These are phyloP conservation scores for Bungarus multicinctus DNA, from an alignment of 2,113 vertebrate species.

Conservation along the genomic window DNA sequence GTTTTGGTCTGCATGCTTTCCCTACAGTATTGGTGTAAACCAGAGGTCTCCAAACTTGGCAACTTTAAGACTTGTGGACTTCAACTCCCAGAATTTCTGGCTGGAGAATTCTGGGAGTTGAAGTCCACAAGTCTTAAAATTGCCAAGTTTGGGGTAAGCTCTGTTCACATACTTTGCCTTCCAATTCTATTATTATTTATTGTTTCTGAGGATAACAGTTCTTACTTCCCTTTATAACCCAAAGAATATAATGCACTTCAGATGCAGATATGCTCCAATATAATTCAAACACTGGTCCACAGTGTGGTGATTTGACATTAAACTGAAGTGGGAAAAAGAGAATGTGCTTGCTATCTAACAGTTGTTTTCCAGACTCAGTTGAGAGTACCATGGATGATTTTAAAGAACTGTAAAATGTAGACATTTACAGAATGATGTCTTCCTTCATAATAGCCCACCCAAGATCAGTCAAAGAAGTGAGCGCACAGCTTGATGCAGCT, in stretches of 20 bases:
- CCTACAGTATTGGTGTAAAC: not conserved
- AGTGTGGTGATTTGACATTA: not conserved
- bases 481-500: not conserved
- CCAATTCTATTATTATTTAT: not conserved
- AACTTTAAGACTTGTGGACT: no score
- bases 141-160: not conserved
- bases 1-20: not conserved
- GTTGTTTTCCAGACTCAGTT: not conserved
- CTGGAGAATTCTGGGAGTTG: no score
- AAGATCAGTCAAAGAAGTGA: not conserved
- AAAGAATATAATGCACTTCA: not conserved
- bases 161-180: not conserved
- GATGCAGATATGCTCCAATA: not conserved
- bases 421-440: not conserved
- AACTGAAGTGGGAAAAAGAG: not conserved
- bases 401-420: not conserved
- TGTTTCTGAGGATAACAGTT: not conserved
- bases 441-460: not conserved
- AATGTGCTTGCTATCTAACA: not conserved
- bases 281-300: not conserved
- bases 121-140: no score
- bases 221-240: not conserved
- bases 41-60: no score
- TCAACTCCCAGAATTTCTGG: no score
- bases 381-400: not conserved